phyloP scores from a whole-genome alignment of 2,888 invertebrate species.

The Hololepta plana region DNA sequence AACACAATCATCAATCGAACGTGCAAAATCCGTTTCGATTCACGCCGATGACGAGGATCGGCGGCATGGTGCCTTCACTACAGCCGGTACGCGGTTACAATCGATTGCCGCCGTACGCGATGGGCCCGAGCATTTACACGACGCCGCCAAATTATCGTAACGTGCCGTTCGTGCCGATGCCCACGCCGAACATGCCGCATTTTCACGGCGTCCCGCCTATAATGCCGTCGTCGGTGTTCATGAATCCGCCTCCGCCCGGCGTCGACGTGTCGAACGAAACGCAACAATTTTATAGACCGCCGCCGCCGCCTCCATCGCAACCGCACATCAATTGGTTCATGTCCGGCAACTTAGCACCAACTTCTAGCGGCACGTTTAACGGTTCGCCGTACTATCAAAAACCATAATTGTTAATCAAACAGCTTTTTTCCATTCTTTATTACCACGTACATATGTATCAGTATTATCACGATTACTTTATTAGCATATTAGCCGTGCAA shows the following conservation, averaged over 20 bases:
- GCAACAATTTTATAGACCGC: conserved; percentile 7
- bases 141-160: conserved; percentile 1
- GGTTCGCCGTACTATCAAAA: too few species aligned
- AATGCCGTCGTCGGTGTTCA: conserved; percentile 9
- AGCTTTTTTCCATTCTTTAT: too few species aligned
- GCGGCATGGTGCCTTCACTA: conserved; percentile 3
- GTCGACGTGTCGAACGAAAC: conserved; percentile 11
- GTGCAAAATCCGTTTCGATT: conserved; percentile 3
- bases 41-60: conserved; percentile 1
- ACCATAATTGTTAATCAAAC: too few species aligned
- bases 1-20: too few species aligned
- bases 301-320: conserved; percentile 5
- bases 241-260: conserved; percentile 10
- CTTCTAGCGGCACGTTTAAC: too few species aligned
- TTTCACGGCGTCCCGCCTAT: conserved; percentile 2
- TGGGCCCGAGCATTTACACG: conserved; percentile 1
- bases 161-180: conserved; percentile 3
- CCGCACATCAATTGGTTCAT: too few species aligned
- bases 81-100: background rate
- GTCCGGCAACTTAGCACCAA: too few species aligned
- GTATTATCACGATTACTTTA: too few species aligned
- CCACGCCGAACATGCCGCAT: conserved; percentile 2
- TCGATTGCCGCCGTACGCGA: conserved; percentile 4
- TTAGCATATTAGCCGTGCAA: too few species aligned
- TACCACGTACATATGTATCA: too few species aligned